Conservation (phyloP, 2,797 vertebrate species). For the Oryzias sinensis region DNA sequence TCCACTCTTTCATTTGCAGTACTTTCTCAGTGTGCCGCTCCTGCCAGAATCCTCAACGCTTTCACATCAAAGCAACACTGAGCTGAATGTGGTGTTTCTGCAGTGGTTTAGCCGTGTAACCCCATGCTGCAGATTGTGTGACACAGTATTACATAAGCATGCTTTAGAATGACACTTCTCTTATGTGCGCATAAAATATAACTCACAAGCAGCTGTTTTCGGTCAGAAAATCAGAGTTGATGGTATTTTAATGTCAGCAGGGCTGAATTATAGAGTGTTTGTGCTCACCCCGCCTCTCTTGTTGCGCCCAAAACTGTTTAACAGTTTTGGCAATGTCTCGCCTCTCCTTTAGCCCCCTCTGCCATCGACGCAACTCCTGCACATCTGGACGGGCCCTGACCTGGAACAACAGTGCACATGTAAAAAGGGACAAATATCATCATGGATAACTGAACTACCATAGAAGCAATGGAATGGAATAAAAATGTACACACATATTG, state of each 20-base stretch:
- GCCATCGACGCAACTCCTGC: slow-evolving; percentile 90
- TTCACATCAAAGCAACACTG: slow-evolving; percentile 41
- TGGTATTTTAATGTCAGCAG: slow-evolving; percentile 30
- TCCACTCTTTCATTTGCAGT: slow-evolving; percentile 35
- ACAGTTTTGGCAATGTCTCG: slow-evolving; percentile 76
- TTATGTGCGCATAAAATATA: slow-evolving; percentile 2
- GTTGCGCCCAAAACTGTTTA: slow-evolving; percentile 82
- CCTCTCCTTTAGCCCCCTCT: slow-evolving; percentile 83
- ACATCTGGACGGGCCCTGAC: slow-evolving; percentile 82
- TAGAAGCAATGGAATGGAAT: slow-evolving; percentile 10
- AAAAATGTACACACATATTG: too few relatives aligned
- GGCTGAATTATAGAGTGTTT: slow-evolving; percentile 20
- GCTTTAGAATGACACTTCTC: not conserved
- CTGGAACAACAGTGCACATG: slow-evolving; percentile 60
- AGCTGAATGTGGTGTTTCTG: slow-evolving; percentile 23
- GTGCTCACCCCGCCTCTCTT: slow-evolving; percentile 83
- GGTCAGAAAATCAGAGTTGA: slow-evolving; percentile 34
- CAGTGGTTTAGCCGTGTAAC: slow-evolving; percentile 19
- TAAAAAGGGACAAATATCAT: slow-evolving; percentile 6
- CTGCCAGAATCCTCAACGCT: slow-evolving; percentile 35
- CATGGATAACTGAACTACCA: slow-evolving; percentile 29
- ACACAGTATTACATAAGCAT: slow-evolving; percentile 1
- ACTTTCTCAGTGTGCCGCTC: slow-evolving; percentile 36
- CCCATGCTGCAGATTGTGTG: slow-evolving; percentile 3
- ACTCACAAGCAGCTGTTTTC: slow-evolving; percentile 25